Percentiles rank a stretch among this genome's conserved stretches.
Evolutionary conservation across 2,113 vertebrate species (phyloP).

Genomic region (Salvator merianae): DNA sequence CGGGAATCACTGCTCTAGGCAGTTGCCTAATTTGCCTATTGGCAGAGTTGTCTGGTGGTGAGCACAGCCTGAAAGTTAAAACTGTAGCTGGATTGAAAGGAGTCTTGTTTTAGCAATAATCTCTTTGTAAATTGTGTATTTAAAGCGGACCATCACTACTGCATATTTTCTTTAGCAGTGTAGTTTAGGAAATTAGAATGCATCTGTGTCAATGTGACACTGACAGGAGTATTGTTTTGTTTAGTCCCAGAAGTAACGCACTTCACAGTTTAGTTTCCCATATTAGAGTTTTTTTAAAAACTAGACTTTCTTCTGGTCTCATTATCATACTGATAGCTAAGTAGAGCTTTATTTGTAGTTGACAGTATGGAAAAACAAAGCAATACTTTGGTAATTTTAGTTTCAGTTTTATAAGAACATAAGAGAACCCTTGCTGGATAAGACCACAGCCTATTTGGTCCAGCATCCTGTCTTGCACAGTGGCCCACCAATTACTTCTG

Average conservation of each 20-base stretch:
- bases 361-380: slow-evolving; percentile 17
- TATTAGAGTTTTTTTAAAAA: background rate
- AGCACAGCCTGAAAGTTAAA: background rate
- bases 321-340: background rate
- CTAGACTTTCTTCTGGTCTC: background rate
- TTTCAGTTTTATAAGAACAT: background rate
- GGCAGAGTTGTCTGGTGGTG: background rate
- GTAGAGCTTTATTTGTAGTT: background rate
- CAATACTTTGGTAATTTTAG: slow-evolving; percentile 3
- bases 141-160: background rate
- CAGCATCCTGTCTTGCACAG: too few species aligned
- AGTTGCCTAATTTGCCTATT: too few species aligned
- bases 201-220: background rate
- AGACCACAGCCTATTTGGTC: too few species aligned
- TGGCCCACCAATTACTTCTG: too few species aligned
- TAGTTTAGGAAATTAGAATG: background rate
- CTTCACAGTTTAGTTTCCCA: background rate
- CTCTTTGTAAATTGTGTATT: background rate
- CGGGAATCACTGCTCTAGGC: too few species aligned
- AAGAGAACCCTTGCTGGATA: too few species aligned
- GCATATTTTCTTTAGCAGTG: background rate
- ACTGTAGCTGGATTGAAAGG: background rate
- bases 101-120: background rate
- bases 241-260: too few species aligned
- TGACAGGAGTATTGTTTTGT: background rate